Evolutionary conservation across 53 echinoderm and acorn worm genomes (phyloP), one percentile per base, ranked within the genome.

Genomic region (Echinarachnius parma): DNA sequence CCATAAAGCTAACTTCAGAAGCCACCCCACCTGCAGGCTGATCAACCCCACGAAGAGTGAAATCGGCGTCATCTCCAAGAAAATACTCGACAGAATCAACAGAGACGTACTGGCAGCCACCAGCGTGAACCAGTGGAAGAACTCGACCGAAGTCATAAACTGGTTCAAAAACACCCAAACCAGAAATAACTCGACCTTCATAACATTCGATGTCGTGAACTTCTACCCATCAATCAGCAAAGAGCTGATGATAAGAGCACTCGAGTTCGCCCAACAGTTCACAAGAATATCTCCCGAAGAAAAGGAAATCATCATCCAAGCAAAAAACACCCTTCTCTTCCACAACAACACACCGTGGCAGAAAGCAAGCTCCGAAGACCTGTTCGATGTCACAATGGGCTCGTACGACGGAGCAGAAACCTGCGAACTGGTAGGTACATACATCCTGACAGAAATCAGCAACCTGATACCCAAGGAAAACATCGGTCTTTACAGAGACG

Each of bases 31-130:
- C 4, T 83, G 77, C 15, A 46, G 59, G 18, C 66, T 83, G 9
- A 58, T 77, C 50, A 65, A 83, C 70, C 83, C 77, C 13, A 62
- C 68, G 2, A 83, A 83, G 56, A 68, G 68, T 26, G 83, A 77
- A 77, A 77, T 33, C 31, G 77, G 77, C 4, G 22, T 34, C 4
- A 48, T 83, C 27, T 50, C 61, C 70, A 83, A 77, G 27, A 1
- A 2, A 9, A 69, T 61, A n/a, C 67, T 77, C 0, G 70, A 83
- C 34, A 77, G 24, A 7, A 83, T 83, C 34, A 67, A 67, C 77
- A 67, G 25, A 20, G 47, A 28, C 21, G 70, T 77, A 0, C 48
- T 56, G 32, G 3, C 1, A 2, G 22, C 71, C 3, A 62, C 65
- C 3, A 4, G 32, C 4, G 79, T 85, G 3, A 85, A 79, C 59